A percentile compares a stretch with the other conserved stretches of the same genome.
Conservation (phyloP, 1,140 invertebrate genomes). For the Leguminivora glycinivorella region DNA sequence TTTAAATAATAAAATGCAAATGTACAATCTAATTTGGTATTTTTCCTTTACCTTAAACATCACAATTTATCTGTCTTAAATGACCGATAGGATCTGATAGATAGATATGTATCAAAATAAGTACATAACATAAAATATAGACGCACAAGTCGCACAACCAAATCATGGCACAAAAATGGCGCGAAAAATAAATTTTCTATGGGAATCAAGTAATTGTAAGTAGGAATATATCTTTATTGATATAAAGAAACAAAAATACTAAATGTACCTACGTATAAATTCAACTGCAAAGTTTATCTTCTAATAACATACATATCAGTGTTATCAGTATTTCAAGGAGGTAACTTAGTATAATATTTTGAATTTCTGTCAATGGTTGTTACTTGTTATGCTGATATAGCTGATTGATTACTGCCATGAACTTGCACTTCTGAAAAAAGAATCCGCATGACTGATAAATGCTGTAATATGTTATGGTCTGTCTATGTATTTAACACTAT, state of each 20-base stretch:
- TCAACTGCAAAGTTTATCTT: background rate
- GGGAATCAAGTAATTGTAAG: too few species aligned
- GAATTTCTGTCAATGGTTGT: constrained; percentile 3
- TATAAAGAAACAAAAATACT: too few species aligned
- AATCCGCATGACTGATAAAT: background rate
- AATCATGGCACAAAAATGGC: too few species aligned
- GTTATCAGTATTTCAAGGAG: background rate
- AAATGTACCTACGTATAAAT: background rate
- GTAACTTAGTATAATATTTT: background rate
- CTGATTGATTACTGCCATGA: background rate
- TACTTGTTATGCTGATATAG: too few species aligned
- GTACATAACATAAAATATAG: too few species aligned
- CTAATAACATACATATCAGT: too few species aligned
- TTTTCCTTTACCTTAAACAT: background rate
- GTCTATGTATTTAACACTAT: background rate
- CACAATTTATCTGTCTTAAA: too few species aligned
- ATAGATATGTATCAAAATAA: too few species aligned
- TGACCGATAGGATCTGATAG: too few species aligned
- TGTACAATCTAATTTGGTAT: background rate
- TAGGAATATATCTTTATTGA: too few species aligned
- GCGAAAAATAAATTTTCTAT: too few species aligned
- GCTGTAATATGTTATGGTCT: background rate
- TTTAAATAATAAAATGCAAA: background rate
- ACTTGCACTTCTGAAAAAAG: background rate
- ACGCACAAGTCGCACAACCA: too few species aligned